Evolutionary conservation across 2,113 vertebrate genomes (phyloP).

Genomic region (Carollia perspicillata): DNA sequence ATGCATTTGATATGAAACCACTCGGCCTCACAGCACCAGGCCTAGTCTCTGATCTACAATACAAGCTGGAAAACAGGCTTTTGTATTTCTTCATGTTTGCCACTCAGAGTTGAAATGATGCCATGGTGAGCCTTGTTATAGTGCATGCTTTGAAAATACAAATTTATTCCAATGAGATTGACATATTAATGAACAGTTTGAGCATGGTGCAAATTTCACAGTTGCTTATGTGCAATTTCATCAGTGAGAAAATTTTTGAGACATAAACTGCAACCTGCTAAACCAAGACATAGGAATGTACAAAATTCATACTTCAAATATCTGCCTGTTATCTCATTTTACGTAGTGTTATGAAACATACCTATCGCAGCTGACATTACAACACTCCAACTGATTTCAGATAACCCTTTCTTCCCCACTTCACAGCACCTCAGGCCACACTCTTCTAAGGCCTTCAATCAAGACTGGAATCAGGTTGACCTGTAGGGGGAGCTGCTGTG

Average conservation of each 20-base stretch:
- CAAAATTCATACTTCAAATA: not conserved
- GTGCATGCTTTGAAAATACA: not conserved
- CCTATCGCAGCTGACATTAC: not conserved
- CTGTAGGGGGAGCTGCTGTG: not conserved
- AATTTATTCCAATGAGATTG: not conserved
- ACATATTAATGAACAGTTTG: not conserved
- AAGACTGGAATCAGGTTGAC: not conserved
- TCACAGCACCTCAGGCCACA: not conserved
- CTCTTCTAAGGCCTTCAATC: not conserved
- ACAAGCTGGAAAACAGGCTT: not conserved
- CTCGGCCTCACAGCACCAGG: not conserved
- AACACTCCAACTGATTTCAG: not conserved
- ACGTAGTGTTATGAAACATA: not conserved
- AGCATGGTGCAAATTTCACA: not conserved
- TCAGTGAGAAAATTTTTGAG: not conserved
- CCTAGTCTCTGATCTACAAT: not conserved
- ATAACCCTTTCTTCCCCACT: not conserved
- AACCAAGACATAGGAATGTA: not conserved
- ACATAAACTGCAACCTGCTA: not conserved
- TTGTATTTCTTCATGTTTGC: not conserved
- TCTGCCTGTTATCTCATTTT: not conserved
- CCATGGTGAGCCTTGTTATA: not conserved
- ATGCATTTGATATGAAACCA: not conserved
- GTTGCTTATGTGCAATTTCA: not conserved
- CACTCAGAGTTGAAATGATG: not conserved